Percentiles rank a stretch among this genome's conserved stretches.
These are phyloP conservation scores for Laupala kohalensis DNA, from an alignment of 1,140 invertebrate genomes.

Conservation along the genomic window DNA sequence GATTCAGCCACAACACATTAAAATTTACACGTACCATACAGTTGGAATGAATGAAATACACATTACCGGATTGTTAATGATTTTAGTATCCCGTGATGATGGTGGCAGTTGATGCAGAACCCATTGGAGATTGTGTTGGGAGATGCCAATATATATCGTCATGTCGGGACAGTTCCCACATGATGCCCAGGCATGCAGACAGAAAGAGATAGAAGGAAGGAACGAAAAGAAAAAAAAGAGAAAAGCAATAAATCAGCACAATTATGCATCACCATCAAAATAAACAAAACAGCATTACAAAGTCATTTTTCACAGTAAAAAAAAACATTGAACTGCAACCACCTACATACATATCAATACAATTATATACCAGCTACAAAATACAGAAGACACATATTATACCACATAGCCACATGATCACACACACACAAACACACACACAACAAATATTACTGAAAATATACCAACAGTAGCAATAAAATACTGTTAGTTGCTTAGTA, in stretches of 20 bases:
- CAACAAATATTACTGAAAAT: not conserved
- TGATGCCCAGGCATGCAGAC: conserved; percentile 33
- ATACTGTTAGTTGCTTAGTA: not conserved
- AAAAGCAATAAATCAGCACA: conserved; percentile 33
- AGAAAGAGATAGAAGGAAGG: conserved; percentile 34
- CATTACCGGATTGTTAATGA: not conserved
- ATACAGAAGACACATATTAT: not conserved
- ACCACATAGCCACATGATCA: not conserved
- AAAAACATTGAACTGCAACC: not conserved
- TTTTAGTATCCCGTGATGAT: not conserved
- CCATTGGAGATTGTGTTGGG: not conserved
- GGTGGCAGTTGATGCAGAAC: not conserved
- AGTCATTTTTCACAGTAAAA: not conserved
- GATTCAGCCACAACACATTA: not conserved
- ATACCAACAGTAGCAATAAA: not conserved
- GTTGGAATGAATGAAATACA: not conserved
- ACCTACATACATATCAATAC: not conserved
- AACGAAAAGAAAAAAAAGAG: conserved; percentile 30
- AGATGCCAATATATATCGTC: not conserved
- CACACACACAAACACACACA: not conserved
- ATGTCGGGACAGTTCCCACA: not conserved
- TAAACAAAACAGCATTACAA: not conserved
- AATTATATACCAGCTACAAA: not conserved
- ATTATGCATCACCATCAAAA: conserved; percentile 13
- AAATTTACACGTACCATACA: not conserved